These are phyloP conservation scores for Willowsia nigromaculata DNA, from an alignment of 2,888 invertebrate species.

Conservation along the genomic window DNA sequence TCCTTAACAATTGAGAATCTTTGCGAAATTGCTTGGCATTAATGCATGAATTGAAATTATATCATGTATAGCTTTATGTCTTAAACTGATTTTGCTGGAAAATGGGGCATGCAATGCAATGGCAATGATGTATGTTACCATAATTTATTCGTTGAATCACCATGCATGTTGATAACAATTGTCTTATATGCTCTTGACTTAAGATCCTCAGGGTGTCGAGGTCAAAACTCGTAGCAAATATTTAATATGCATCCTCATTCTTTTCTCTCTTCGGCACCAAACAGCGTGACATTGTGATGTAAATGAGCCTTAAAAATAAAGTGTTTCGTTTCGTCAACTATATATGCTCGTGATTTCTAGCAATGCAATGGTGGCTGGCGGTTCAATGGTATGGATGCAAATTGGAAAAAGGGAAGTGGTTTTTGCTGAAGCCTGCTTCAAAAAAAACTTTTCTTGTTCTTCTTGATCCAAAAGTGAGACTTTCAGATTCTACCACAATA, in stretches of 20 bases:
- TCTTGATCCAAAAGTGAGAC: neutral
- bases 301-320: conserved; percentile 50
- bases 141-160: no score
- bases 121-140: no score
- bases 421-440: neutral
- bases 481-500: neutral
- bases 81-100: no score
- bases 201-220: neutral
- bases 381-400: conserved; percentile 17
- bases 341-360: neutral
- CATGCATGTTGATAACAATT: neutral
- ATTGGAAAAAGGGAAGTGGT: conserved; percentile 32
- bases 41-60: no score
- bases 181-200: conserved; percentile 8
- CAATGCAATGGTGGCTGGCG: neutral
- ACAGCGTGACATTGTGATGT: conserved; percentile 14
- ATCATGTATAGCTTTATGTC: no score
- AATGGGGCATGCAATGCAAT: no score
- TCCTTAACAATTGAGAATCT: no score
- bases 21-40: no score
- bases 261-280: conserved; percentile 19
- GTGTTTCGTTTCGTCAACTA: neutral
- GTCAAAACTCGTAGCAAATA: conserved; percentile 30
- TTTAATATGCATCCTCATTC: neutral
- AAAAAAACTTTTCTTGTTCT: conserved; percentile 16